Base-by-base conservation (phyloP, 2,888 invertebrate species). In the Cephus sareptanus region DNA sequence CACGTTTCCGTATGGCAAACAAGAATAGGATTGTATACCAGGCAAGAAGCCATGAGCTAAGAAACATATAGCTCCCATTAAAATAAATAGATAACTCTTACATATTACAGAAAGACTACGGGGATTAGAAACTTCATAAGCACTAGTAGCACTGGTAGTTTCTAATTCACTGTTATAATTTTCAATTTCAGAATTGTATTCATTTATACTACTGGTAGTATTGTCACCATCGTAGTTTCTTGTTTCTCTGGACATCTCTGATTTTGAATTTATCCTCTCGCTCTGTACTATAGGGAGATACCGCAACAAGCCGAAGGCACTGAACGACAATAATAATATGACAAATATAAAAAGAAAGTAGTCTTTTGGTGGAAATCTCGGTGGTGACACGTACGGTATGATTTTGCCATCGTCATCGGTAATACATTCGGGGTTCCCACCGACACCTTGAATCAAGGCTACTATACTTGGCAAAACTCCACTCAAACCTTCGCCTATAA, bases 401-500 rank as follows among this genome's bases (percentile, higher is more conserved):
- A 81, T 91, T 90, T 11, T 87, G 92, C 34, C 76, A 79, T 15
- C 13, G 35, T 13, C 34, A 34, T 77, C 78, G 71, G 34, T 31
- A 15, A 30, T 85, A 85, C 94, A 95, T 84, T 91, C 86, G 3
- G 93, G 92, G 79, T 93, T 93, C n/a, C 95, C 95, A 77, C 95
- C 96, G 34, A 95, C 94, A 77, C 97, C 97, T 92, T 98, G 97
- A 75, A 94, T 92, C 30, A 97, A 92, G 11, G 97, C 95, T 15
- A 96, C 93, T 23, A 96, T 91, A 87, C 96, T 96, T 2, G 98
- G 97, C 80, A 97, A 85, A 84, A 98, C 94, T 0, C 97, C 97
- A 87, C 96, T 96, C 68, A 97, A 91, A 0, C 96, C 96, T 92
- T 97, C 97, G 23, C 97, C 97, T 78, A 96, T 94, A 81, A 97